Base-by-base conservation (phyloP, 2,888 invertebrate genomes). In the Galerucella nymphaeae region DNA sequence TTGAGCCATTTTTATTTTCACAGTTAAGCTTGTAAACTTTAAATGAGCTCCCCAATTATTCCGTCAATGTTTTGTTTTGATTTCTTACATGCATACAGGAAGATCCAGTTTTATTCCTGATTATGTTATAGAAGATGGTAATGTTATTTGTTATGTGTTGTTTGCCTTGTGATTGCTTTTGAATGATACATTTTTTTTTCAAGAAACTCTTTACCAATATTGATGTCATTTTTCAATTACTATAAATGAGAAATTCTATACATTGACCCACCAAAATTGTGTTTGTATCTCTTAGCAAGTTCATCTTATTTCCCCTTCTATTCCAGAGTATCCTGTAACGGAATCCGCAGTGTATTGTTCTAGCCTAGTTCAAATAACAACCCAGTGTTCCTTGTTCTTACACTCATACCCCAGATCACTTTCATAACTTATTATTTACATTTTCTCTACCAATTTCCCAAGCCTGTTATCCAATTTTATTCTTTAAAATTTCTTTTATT, bases 71-170 rank as follows among this genome's bases (percentile, higher is more conserved):
- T 42, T 63, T 38, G 30, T 45, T 18, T 58, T 55, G 70, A 48
- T 76, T 76, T 78, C 77, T 84, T 82, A 74, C 83, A 85, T 81
- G 86, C 85, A 80, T 80, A 72, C 76, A 86, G 86, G 86, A 85
- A 84, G 80, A 80, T 83, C 82, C 77, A 82, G 83, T 78, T 86
- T 86, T 78, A 85, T 86, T 64, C 85, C 85, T 58, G 83, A 86
- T 80, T 86, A 86, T 80, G 81, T 85, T 75, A 65, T 83, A 75
- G 85, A 86, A 80, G 85, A 86, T 79, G 85, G 85, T 86, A 85
- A 83, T 76, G 16, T 74, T 10, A 41, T n/a, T 66, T 58, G 8
- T 16, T 20, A 64, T 63, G 30, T 59, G 23, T 59, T 20, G n/a
- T 59, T 16, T 16, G 57, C 11, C 16, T 55, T 58, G 41, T 66